Evolutionary conservation across 2,113 vertebrate genomes (phyloP), one percentile per base, ranked within the genome.

Genomic region (Anoplopoma fimbria): DNA sequence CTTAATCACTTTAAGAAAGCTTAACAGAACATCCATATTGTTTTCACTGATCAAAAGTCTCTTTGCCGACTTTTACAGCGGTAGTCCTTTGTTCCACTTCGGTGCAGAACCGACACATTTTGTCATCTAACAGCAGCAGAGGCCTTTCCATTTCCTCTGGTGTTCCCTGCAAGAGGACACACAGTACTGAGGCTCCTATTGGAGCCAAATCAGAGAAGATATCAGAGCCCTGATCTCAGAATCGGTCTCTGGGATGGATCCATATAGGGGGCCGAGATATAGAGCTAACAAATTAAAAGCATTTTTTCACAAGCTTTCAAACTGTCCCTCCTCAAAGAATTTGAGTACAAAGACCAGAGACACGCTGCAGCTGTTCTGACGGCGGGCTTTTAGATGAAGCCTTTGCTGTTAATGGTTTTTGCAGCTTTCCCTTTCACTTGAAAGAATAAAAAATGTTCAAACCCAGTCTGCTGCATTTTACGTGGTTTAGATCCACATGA

Each of bases 51-150:
- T 13, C 55, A 72, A 81, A 51, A 29, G 53, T 40, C 51, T 71
- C 23, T 45, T 6, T 17, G 40, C 51, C 1, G 2, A 58, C 12
- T 38, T 62, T 70, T 4, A 31, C 27, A 25, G 33, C 21, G 6
- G 27, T 10, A n/a, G n/a, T 61, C 14, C 2, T 51, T 31, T 31
- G 4, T 40, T 60, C 31, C 45, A 42, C 45, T 80, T 42, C 75
- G 69, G 33, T 78, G 79, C 58, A 77, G 42, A 68, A 65, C 29
- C 69, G 74, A 88, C 61, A 71, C 49, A 49, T 33, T 51, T 42
- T 62, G 68, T 78, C 81, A 70, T 70, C 36, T 75, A 13, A 31
- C 33, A 68, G 55, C 78, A 62, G 65, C 47, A 72, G 69, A 83
- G 72, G 51, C 36, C 34, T 47, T 73, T 80, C 21, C 27, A 29